Evolutionary conservation across 2,888 invertebrate species (phyloP), one percentile per base, ranked within the genome.

Genomic region (Tenodera sinensis): DNA sequence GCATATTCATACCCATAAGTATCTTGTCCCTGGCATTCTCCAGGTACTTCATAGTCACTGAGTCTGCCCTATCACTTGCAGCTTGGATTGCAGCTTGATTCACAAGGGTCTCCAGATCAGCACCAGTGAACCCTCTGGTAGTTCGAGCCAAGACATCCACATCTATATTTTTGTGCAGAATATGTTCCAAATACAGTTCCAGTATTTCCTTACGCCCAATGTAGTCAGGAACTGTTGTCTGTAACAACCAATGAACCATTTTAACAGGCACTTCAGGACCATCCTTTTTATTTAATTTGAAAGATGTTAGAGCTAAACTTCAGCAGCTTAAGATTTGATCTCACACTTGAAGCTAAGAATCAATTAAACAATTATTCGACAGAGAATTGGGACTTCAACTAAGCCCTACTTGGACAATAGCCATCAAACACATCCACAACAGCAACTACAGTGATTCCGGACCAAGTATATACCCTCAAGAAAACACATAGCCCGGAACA

Each of bases 61-160:
- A 95, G 88, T 97, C 96, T 0, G 97, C 97, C 14, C 97, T 97
- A 91, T 99, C 98, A 91, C 98, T 98, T 0, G 99, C 99, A 25
- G 99, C 99, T 93, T 97, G 97, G 91, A 94, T 92, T 28, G 95
- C 95, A 3, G 96, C 96, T 92, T 96, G 98, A 94, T 98, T 98
- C 91, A 99, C 98, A 97, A 99, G 97, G 93, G 97, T 99, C 94
- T 99, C 98, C 87, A 99, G 95, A 94, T 99, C 99, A 0, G 99
- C 99, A 25, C 99, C 99, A n/a, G 99, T 99, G 94, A 99, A 99
- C 88, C 99, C 99, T 2, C 97, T 97, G 89, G 99, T 99, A 7
- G 97, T 97, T 83, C 98, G 94, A 1, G 99, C 99, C 89, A 99
- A 93, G 89, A 96, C 94, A 91, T 98, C 97, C 71, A 97, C 93